Percentiles rank a stretch among this genome's conserved stretches.
Evolutionary conservation across 2,113 vertebrate genomes (phyloP).

Genomic region (Haemorhous mexicanus): DNA sequence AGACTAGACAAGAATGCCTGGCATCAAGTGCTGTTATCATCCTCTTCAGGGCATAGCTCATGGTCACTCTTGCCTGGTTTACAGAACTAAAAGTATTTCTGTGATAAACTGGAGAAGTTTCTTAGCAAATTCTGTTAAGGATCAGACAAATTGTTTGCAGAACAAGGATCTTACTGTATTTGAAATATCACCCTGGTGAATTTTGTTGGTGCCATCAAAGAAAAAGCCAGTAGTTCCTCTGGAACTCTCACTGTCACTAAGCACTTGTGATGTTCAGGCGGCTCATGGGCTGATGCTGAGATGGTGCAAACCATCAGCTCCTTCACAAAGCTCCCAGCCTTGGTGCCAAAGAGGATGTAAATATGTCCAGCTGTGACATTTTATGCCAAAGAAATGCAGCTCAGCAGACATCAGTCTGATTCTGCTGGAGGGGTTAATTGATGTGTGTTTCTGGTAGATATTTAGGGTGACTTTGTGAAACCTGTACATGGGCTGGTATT

Average conservation of each 20-base stretch:
- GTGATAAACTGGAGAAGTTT: neutral
- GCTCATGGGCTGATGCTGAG: neutral
- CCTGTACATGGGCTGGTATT: neutral
- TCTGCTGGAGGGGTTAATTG: neutral
- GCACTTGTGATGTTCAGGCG: fast-evolving
- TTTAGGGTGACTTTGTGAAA: neutral
- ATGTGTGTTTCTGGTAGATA: neutral
- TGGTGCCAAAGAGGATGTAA: neutral
- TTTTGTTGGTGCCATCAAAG: neutral
- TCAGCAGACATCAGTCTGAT: neutral
- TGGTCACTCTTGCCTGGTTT: neutral
- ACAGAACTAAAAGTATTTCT: neutral
- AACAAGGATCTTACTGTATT: neutral
- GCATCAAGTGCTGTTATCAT: neutral
- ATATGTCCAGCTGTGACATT: neutral
- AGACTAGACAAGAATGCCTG: neutral
- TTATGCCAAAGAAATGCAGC: neutral
- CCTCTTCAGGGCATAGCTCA: neutral
- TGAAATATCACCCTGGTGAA: neutral
- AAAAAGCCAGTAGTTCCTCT: neutral
- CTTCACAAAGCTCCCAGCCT: neutral
- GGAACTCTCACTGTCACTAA: neutral
- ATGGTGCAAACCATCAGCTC: neutral
- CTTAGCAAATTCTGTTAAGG: neutral
- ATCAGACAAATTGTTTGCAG: neutral